phyloP scores from a whole-genome alignment of 2,797 vertebrate genomes.

The Chelonia mydas region DNA sequence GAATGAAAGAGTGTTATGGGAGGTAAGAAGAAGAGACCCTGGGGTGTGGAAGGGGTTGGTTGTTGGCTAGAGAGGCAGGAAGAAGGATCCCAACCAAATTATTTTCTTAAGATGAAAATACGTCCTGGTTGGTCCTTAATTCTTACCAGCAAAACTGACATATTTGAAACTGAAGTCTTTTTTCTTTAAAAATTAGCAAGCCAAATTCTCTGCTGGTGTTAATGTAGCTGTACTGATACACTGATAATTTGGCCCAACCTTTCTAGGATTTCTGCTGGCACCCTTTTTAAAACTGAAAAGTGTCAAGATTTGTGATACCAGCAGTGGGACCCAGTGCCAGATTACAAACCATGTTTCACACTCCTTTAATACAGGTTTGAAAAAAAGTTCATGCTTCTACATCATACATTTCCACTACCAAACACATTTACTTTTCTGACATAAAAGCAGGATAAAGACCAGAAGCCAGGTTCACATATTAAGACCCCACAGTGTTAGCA shows the following conservation, averaged over 20 bases:
- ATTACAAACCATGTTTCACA: background rate
- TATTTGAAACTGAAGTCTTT: background rate
- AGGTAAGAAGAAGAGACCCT: background rate
- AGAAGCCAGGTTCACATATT: background rate
- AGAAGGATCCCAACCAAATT: background rate
- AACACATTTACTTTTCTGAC: background rate
- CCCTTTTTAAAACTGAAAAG: background rate
- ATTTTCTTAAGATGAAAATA: background rate
- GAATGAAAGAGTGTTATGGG: background rate
- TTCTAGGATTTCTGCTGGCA: background rate
- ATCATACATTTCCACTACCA: background rate
- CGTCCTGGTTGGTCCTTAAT: background rate
- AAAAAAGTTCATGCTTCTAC: background rate
- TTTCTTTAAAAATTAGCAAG: background rate
- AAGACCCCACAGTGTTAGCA: background rate
- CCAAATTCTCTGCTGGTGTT: background rate
- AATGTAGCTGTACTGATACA: background rate
- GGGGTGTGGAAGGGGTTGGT: too few species aligned
- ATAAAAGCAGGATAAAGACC: background rate
- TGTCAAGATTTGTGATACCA: background rate
- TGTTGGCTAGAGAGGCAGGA: background rate
- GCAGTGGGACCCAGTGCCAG: background rate
- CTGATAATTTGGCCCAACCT: background rate
- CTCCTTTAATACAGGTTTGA: background rate
- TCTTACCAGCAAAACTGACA: background rate